Evolutionary conservation across 1,140 invertebrate genomes (phyloP).

Genomic region (Brachionus rubens): DNA sequence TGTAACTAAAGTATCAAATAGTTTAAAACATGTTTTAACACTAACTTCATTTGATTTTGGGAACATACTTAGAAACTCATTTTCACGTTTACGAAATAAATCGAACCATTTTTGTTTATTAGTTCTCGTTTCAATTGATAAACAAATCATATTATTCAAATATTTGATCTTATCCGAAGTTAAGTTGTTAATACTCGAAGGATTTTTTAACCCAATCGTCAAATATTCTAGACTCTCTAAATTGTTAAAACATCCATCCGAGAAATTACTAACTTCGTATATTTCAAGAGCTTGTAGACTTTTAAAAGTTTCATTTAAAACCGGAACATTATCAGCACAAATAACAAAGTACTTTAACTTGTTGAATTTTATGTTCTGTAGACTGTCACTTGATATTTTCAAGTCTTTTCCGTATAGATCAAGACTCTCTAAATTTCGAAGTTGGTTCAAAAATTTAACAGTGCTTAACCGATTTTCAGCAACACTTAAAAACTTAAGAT

Average conservation of each 20-base stretch:
- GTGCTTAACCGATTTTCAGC: neutral
- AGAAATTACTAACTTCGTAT: neutral
- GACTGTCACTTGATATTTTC: neutral
- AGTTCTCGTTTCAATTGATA: too few species aligned
- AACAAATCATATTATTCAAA: too few species aligned
- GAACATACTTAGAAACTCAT: too few species aligned
- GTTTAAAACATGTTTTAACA: too few species aligned
- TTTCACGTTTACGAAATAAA: too few species aligned
- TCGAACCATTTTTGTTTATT: too few species aligned
- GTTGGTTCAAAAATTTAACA: neutral
- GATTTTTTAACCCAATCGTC: too few species aligned
- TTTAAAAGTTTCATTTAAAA: neutral
- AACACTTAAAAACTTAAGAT: constrained; percentile 1
- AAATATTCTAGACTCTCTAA: neutral
- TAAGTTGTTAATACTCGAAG: too few species aligned
- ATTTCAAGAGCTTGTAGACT: neutral
- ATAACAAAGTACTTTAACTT: constrained; percentile 1
- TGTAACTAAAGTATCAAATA: too few species aligned
- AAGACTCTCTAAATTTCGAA: neutral
- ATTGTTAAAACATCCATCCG: neutral
- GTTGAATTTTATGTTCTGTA: neutral
- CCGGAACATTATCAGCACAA: neutral
- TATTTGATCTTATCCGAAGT: too few species aligned
- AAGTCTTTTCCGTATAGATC: too few species aligned
- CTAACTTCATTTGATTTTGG: too few species aligned